Conservation (phyloP, 2,113 vertebrate species). For the Hirundichthys speculiger region DNA sequence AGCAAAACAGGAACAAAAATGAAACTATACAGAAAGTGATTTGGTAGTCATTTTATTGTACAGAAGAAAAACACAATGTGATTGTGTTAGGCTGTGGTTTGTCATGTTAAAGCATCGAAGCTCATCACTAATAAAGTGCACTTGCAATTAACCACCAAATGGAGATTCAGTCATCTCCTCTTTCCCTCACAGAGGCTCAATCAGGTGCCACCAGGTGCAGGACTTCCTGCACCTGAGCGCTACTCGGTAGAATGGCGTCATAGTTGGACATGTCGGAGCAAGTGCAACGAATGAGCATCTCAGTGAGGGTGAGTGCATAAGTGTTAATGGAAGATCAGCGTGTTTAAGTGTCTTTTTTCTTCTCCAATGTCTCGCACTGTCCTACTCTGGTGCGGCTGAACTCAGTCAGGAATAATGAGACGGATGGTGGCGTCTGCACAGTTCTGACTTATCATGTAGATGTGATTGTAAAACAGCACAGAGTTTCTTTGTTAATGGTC, state of each 20-base stretch:
- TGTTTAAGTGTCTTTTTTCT: constrained; percentile 16
- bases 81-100: constrained; percentile 54
- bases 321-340: constrained; percentile 68
- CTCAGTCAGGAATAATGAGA: background rate
- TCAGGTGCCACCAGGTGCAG: constrained; percentile 16
- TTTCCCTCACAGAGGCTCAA: constrained; percentile 5
- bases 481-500: constrained; percentile 25
- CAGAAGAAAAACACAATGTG: constrained; percentile 52
- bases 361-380: constrained; percentile 8
- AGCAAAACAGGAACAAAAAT: background rate
- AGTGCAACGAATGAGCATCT: constrained; percentile 44
- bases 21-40: constrained; percentile 9
- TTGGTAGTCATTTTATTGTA: constrained; percentile 70
- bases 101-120: constrained; percentile 64
- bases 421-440: constrained; percentile 19
- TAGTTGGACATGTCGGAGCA: constrained; percentile 37
- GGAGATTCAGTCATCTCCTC: constrained; percentile 22
- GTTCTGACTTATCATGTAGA: constrained; percentile 20
- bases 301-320: constrained; percentile 66
- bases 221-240: background rate
- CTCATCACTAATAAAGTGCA: constrained; percentile 77
- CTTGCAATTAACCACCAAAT: constrained; percentile 65
- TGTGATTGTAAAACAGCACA: constrained; percentile 64
- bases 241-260: no score
- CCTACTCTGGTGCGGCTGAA: constrained; percentile 29